Conservation (phyloP, 2,113 vertebrate species). For the Nothocercus nigrocapillus region DNA sequence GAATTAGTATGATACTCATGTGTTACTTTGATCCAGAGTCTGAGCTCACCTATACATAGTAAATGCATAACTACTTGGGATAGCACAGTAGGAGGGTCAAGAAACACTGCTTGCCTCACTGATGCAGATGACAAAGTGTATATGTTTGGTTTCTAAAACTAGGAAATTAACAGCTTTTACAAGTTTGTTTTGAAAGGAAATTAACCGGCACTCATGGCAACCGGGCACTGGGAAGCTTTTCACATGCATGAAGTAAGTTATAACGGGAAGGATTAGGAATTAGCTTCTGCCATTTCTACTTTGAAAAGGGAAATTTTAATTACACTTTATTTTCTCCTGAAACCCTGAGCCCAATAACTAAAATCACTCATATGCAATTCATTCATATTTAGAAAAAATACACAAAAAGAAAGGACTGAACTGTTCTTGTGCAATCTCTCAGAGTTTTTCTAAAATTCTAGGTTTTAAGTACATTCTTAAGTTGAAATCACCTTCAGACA, state of each 20-base stretch:
- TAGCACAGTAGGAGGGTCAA: background rate
- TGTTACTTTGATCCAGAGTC: background rate
- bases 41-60: background rate
- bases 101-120: background rate
- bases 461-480: background rate
- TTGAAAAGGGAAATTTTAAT: background rate
- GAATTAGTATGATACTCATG: background rate
- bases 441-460: background rate
- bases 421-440: background rate
- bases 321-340: background rate
- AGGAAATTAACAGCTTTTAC: background rate
- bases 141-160: background rate
- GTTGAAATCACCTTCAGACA: background rate
- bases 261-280: background rate
- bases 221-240: background rate
- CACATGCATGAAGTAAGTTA: background rate
- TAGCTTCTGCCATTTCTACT: background rate
- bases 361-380: background rate
- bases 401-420: background rate
- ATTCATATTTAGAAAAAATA: background rate
- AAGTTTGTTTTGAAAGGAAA: background rate
- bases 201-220: background rate
- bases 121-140: background rate
- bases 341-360: background rate
- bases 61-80: background rate